phyloP scores from a whole-genome alignment of 2,113 vertebrate genomes.

The Stegostoma tigrinum region DNA sequence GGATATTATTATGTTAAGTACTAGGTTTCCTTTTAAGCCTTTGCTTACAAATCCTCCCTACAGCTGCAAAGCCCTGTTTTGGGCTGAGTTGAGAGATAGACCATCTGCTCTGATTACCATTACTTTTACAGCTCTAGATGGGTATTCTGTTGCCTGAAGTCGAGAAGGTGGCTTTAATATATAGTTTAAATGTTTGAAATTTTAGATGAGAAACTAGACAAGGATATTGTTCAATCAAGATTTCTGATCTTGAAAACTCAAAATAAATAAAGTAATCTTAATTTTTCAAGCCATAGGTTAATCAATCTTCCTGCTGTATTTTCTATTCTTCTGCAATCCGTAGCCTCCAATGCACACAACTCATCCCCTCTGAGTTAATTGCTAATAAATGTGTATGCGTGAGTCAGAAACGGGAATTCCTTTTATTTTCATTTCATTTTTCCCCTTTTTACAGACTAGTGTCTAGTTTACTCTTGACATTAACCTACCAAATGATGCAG shows the following conservation, averaged over 20 bases:
- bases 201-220: neutral
- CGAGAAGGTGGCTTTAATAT: neutral
- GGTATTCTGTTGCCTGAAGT: neutral
- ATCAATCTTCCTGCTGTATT: neutral
- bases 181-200: neutral
- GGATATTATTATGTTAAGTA: constrained; percentile 27
- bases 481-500: neutral
- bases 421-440: neutral
- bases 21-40: neutral
- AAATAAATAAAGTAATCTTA: neutral
- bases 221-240: neutral
- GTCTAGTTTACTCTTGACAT: neutral
- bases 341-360: neutral
- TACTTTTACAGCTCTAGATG: neutral
- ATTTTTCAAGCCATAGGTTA: neutral
- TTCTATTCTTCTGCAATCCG: neutral
- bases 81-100: neutral
- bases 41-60: neutral
- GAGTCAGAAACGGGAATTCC: no score
- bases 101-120: neutral
- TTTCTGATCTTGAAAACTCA: neutral
- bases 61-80: neutral
- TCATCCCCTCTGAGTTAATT: neutral
- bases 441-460: neutral
- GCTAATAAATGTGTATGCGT: neutral